Evolutionary conservation across 2,888 invertebrate species (phyloP), one percentile per base, ranked within the genome.

Genomic region (Ophioninae sp.): DNA sequence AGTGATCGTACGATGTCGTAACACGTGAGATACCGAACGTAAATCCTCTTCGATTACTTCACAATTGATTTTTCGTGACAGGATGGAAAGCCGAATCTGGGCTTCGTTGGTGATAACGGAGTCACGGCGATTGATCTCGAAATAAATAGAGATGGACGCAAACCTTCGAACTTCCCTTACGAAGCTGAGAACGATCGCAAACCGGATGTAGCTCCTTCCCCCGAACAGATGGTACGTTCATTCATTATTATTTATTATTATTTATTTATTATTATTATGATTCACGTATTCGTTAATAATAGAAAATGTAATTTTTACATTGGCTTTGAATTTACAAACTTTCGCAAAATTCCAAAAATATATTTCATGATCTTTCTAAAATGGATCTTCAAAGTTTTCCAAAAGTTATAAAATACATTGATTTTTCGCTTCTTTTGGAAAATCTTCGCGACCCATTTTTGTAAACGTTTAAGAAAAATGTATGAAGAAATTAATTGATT

Each of bases 21-120:
- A 23, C 7, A 23, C 23, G 7, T 41, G 30, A 20, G 9, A 30
- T 37, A n/a, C 17, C 17, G 2, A 13, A 30, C 51, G 51, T 51
- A 51, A 51, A 51, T 51, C 0, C 51, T 17, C 13, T 51, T 51
- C 51, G 51, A 71, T 23, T 2, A 6, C 23, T 13, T 59, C n/a
- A 30, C 30, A 10, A 41, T 58, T 23, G 30, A 58, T 82, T 61
- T 78, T 37, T 63, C 85, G 83, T 10, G 17, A 2, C 86, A 91
- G 92, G 86, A 86, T 71, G 92, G 92, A 76, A 88, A 85, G 82
- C 86, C 87, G 23, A 92, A 92, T 86, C 90, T 88, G 8, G 90
- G 85, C 30, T 92, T 92, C 83, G 81, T 91, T 37, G 88, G 87
- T 3, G 91, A 91, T 79, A 90, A 91, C 69, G 91, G 89, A 5